Evolutionary conservation across 2,113 vertebrate species (phyloP).

Genomic region (Apodemus speciosus): DNA sequence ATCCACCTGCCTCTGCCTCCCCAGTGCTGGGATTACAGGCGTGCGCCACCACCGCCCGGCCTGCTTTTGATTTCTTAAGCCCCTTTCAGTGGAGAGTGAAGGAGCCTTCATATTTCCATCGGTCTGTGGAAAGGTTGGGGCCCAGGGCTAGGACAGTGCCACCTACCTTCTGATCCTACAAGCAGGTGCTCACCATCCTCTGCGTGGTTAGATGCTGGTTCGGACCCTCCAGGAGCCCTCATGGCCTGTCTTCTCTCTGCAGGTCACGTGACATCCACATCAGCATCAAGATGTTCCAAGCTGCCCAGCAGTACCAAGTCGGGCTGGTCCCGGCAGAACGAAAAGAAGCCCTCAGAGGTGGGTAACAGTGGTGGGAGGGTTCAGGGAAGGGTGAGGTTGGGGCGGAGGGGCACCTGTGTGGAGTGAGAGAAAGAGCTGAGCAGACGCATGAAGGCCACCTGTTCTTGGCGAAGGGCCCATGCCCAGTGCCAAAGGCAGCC

Average conservation of each 20-base stretch:
- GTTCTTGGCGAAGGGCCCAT: neutral
- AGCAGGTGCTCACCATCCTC: neutral
- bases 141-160: neutral
- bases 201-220: neutral
- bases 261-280: conserved; percentile 95
- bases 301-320: conserved; percentile 90
- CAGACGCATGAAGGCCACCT: neutral
- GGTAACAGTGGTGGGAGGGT: neutral
- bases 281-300: conserved; percentile 93
- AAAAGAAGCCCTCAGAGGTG: conserved; percentile 98
- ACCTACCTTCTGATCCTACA: neutral
- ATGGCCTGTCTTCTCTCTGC: conserved; percentile 36
- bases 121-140: neutral
- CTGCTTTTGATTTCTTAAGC: neutral
- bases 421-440: neutral
- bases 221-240: neutral
- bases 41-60: no score
- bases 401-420: neutral
- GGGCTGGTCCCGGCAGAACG: conserved; percentile 94
- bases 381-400: neutral
- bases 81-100: neutral
- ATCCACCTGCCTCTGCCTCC: no score
- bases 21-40: no score
- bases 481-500: neutral
- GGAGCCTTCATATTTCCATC: neutral